Evolutionary conservation across 2,113 vertebrate genomes (phyloP).

Genomic region (Apaloderma vittatum): DNA sequence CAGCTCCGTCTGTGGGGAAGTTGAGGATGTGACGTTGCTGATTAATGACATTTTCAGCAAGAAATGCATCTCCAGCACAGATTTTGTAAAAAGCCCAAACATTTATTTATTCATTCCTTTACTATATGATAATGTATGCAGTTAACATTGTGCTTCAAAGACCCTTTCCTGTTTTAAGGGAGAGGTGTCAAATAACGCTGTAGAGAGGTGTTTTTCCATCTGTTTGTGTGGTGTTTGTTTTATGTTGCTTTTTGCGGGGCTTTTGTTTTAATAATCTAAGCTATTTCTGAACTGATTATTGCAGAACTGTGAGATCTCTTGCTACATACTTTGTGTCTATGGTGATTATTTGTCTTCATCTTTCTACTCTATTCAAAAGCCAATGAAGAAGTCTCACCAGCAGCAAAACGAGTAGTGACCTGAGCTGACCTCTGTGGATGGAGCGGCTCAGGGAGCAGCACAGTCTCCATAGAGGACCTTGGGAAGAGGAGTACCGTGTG

Average conservation of each 20-base stretch:
- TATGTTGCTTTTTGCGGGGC: not conserved
- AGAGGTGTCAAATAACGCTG: not conserved
- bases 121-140: slow-evolving; percentile 22
- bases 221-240: slow-evolving; percentile 18
- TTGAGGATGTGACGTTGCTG: not conserved
- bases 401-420: not conserved
- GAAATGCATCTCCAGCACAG: not conserved
- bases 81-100: not conserved
- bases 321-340: not conserved
- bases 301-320: not conserved
- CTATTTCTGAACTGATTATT: slow-evolving; percentile 12
- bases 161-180: slow-evolving; percentile 19
- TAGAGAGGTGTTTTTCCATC: slow-evolving; percentile 22
- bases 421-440: not conserved
- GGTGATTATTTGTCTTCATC: not conserved
- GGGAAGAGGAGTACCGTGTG: not conserved
- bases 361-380: not conserved
- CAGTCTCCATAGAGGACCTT: not conserved
- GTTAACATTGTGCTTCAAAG: slow-evolving; percentile 48
- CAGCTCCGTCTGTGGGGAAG: not conserved
- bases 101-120: slow-evolving; percentile 55
- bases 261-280: not conserved
- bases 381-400: not conserved
- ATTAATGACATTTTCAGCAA: slow-evolving; percentile 12
- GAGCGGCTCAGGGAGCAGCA: not conserved